Conservation (phyloP, 2,888 invertebrate species). For the Drosophila subquinaria region DNA sequence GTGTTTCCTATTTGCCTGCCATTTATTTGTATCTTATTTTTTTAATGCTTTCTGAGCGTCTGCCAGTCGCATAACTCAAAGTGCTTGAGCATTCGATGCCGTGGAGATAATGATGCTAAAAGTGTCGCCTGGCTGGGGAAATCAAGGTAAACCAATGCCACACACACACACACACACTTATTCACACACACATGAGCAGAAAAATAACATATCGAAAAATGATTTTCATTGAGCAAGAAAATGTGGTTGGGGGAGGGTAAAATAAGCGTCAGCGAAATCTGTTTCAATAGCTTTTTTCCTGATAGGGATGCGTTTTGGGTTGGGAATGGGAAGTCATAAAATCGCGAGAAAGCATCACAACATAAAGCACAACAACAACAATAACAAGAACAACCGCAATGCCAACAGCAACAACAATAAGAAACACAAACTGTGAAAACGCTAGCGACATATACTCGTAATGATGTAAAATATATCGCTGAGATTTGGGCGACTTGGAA, state of each 20-base stretch:
- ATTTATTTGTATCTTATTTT: slow-evolving; percentile 60
- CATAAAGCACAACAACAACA: slow-evolving; percentile 60
- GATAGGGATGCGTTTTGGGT: slow-evolving; percentile 45
- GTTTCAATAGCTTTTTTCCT: slow-evolving; percentile 63
- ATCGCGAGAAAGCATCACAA: slow-evolving; percentile 70
- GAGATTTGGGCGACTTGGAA: slow-evolving; percentile 73
- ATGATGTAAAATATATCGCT: slow-evolving; percentile 79
- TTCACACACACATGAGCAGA: slow-evolving; percentile 17
- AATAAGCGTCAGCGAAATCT: slow-evolving; percentile 79
- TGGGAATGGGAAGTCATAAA: slow-evolving; percentile 70
- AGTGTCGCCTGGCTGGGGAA: slow-evolving; percentile 60
- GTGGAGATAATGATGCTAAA: slow-evolving; percentile 79
- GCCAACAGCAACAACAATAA: slow-evolving; percentile 31
- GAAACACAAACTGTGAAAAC: slow-evolving; percentile 30
- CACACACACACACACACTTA: slow-evolving; percentile 14
- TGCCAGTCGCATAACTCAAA: slow-evolving; percentile 76
- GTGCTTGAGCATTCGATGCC: slow-evolving; percentile 73
- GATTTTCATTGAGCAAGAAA: slow-evolving; percentile 64
- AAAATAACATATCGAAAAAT: slow-evolving; percentile 79
- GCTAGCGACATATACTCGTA: slow-evolving; percentile 54
- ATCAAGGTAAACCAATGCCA: slow-evolving; percentile 69
- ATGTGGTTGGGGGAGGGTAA: slow-evolving; percentile 14
- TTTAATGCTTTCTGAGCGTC: slow-evolving; percentile 74
- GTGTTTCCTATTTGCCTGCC: slow-evolving; percentile 57
- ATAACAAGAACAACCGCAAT: slow-evolving; percentile 20